Evolutionary conservation across 2,888 invertebrate species (phyloP).

Genomic region (Siphlonurus alternatus): DNA sequence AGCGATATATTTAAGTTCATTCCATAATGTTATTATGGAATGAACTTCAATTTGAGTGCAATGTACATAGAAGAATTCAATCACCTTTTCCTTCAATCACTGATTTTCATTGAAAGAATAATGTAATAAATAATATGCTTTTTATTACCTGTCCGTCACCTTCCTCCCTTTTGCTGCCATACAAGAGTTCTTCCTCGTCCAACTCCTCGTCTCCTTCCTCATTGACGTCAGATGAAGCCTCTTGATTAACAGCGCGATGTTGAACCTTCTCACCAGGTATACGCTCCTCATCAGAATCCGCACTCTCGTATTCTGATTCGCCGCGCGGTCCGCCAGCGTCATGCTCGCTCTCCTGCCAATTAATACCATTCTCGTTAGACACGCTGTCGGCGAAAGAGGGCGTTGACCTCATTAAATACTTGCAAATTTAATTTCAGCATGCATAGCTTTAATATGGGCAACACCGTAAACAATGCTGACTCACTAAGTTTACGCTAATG

Average conservation of each 20-base stretch:
- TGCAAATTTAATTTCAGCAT: no score
- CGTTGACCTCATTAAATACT: no score
- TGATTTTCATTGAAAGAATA: no score
- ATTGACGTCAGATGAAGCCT: constrained; percentile 18
- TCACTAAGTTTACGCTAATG: neutral
- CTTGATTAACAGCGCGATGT: constrained; percentile 15
- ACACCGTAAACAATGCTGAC: no score
- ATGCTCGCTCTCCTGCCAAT: constrained; percentile 8
- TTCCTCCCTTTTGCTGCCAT: constrained; percentile 43
- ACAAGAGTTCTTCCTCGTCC: constrained; percentile 19
- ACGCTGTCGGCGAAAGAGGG: no score
- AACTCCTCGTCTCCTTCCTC: constrained; percentile 15
- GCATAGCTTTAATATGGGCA: no score
- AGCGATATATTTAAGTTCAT: no score
- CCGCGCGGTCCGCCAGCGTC: constrained; percentile 12
- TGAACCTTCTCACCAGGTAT: constrained; percentile 17
- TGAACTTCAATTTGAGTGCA: no score
- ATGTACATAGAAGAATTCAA: no score
- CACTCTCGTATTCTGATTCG: constrained; percentile 19
- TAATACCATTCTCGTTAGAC: no score
- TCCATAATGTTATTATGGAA: no score
- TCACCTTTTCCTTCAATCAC: no score
- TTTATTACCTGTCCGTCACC: constrained; percentile 50
- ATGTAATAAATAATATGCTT: neutral
- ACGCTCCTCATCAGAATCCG: constrained; percentile 17